phyloP scores from a whole-genome alignment of 1,140 invertebrate genomes.

The Musca domestica region DNA sequence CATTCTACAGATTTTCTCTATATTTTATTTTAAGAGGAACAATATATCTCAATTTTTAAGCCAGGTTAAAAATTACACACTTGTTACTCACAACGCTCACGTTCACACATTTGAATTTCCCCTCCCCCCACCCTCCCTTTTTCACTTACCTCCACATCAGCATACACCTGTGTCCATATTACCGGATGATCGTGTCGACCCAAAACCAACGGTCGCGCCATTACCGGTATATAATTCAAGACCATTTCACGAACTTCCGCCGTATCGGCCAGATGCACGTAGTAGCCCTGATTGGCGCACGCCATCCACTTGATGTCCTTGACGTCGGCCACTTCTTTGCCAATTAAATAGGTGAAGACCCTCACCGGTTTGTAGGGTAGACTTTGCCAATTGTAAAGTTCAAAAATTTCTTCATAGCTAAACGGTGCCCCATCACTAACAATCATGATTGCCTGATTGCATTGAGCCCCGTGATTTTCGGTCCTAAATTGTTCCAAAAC shows the following conservation, averaged over 20 bases:
- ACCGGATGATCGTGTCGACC: constrained; percentile 74
- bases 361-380: constrained; percentile 75
- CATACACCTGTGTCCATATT: constrained; percentile 91
- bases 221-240: constrained; percentile 85
- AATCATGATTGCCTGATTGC: constrained; percentile 90
- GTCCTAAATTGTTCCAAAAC: constrained; percentile 67
- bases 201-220: constrained; percentile 83
- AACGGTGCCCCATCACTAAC: constrained; percentile 97
- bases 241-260: constrained; percentile 94
- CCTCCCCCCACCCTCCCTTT: neutral
- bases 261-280: constrained; percentile 87
- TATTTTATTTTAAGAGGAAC: too few relatives aligned
- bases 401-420: constrained; percentile 88
- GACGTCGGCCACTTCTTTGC: constrained; percentile 80
- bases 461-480: constrained; percentile 62
- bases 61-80: too few relatives aligned
- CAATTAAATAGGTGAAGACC: constrained; percentile 97
- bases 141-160: constrained; percentile 74
- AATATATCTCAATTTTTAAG: too few relatives aligned
- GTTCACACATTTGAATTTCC: too few relatives aligned
- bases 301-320: constrained; percentile 94
- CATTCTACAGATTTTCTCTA: too few relatives aligned
- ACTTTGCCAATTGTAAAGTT: constrained; percentile 79
- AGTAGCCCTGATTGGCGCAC: constrained; percentile 91
- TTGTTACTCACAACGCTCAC: too few relatives aligned